A percentile compares a stretch with the other conserved stretches of the same genome.
phyloP scores from a whole-genome alignment of 2,113 vertebrate species.

The Gobius niger region DNA sequence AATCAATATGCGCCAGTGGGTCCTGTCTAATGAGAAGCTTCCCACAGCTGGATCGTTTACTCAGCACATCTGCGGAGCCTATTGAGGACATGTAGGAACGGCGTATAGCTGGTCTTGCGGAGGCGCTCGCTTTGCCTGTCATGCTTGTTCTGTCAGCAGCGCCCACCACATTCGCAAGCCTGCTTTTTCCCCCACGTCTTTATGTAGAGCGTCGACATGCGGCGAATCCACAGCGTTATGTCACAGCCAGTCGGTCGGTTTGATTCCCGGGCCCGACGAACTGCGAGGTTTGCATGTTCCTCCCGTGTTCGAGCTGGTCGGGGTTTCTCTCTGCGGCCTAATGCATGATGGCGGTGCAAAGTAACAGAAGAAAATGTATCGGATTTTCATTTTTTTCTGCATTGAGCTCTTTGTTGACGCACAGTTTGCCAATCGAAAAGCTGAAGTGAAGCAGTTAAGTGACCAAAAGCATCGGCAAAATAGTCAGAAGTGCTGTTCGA shows the following conservation, averaged over 20 bases:
- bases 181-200: conserved; percentile 17
- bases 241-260: conserved; percentile 35
- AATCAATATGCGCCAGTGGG: conserved; percentile 58
- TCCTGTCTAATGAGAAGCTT: conserved; percentile 63
- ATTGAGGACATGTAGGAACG: conserved; percentile 14
- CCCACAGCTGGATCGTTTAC: conserved; percentile 58
- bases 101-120: not conserved
- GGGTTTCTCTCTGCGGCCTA: conserved; percentile 34
- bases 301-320: too few species aligned
- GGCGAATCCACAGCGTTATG: conserved; percentile 37
- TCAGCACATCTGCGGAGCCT: conserved; percentile 37
- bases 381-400: too few species aligned
- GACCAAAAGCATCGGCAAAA: too few species aligned
- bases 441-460: too few species aligned
- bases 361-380: too few species aligned
- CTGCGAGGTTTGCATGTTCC: too few species aligned
- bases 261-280: conserved; percentile 11
- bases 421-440: too few species aligned
- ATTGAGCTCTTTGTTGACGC: too few species aligned
- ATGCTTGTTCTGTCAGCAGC: not conserved
- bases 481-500: too few species aligned
- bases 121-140: not conserved
- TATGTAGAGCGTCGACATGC: conserved; percentile 36
- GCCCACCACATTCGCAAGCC: conserved; percentile 2
- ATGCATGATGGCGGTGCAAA: too few species aligned